A percentile compares a stretch with the other conserved stretches of the same genome.
phyloP scores from a whole-genome alignment of 2,113 vertebrate species.

The Elachura formosa region DNA sequence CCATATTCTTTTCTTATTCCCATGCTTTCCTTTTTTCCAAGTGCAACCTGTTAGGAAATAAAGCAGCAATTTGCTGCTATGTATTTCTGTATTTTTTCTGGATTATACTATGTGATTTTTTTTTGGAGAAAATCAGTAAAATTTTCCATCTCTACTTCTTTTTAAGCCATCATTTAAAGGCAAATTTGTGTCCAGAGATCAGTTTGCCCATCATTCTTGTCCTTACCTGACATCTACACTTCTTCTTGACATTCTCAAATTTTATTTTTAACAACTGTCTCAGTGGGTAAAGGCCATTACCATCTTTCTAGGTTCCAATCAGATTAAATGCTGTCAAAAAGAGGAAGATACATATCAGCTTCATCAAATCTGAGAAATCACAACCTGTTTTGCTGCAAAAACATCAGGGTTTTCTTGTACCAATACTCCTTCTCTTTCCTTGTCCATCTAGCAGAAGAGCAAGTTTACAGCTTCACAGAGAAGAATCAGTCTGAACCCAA shows the following conservation, averaged over 20 bases:
- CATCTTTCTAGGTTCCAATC: background rate
- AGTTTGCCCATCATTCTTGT: background rate
- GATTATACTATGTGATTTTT: background rate
- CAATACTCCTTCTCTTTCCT: background rate
- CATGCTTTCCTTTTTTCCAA: background rate
- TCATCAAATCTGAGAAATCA: background rate
- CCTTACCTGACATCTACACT: background rate
- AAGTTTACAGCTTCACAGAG: background rate
- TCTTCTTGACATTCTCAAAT: background rate
- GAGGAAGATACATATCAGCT: background rate
- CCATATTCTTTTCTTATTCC: background rate
- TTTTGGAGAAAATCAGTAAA: background rate
- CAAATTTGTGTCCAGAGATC: background rate
- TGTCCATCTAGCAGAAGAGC: background rate
- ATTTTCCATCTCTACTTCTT: background rate
- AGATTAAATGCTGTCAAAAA: background rate
- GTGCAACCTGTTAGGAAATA: background rate
- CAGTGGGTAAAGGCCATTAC: conserved; percentile 9
- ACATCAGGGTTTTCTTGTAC: background rate
- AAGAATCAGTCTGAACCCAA: background rate
- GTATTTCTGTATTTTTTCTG: background rate
- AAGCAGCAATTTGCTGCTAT: background rate
- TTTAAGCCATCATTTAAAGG: background rate
- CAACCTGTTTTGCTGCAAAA: background rate
- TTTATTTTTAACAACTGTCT: background rate